These are phyloP conservation scores for Lateolabrax maculatus DNA, from an alignment of 2,797 vertebrate genomes.

Conservation along the genomic window DNA sequence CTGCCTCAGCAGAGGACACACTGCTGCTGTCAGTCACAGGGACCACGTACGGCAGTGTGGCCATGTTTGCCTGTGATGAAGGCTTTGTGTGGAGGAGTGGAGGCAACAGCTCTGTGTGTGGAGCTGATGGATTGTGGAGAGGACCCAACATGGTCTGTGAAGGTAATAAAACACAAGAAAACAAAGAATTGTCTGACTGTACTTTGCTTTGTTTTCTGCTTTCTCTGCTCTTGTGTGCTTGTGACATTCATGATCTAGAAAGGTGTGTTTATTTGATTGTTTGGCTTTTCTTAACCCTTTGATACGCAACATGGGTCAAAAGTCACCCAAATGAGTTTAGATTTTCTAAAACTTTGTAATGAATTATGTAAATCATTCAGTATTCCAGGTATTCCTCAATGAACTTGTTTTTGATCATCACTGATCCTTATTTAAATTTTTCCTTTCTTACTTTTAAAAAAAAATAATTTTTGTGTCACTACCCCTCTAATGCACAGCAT, in stretches of 20 bases:
- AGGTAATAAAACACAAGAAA: constrained; percentile 76
- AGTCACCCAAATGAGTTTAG: no score
- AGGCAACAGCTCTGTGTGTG: constrained; percentile 78
- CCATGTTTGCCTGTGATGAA: constrained; percentile 75
- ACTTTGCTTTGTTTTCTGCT: neutral
- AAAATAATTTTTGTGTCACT: no score
- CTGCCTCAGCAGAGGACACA: constrained; percentile 42
- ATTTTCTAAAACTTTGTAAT: no score
- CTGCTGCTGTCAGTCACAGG: constrained; percentile 56
- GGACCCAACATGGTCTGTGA: constrained; percentile 78
- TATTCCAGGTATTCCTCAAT: no score
- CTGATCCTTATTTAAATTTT: no score
- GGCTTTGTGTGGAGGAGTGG: constrained; percentile 82
- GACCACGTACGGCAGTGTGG: constrained; percentile 75
- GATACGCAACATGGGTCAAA: no score
- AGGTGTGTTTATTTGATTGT: neutral
- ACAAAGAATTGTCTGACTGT: neutral
- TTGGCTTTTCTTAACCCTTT: no score
- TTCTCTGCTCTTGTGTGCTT: neutral
- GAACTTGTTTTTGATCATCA: no score
- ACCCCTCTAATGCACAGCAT: no score
- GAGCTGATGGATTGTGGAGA: constrained; percentile 80
- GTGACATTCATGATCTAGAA: neutral
- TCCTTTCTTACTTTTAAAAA: no score
- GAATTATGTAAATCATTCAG: no score